Conservation (phyloP, 2,113 vertebrate species). For the Rafetus swinhoei region DNA sequence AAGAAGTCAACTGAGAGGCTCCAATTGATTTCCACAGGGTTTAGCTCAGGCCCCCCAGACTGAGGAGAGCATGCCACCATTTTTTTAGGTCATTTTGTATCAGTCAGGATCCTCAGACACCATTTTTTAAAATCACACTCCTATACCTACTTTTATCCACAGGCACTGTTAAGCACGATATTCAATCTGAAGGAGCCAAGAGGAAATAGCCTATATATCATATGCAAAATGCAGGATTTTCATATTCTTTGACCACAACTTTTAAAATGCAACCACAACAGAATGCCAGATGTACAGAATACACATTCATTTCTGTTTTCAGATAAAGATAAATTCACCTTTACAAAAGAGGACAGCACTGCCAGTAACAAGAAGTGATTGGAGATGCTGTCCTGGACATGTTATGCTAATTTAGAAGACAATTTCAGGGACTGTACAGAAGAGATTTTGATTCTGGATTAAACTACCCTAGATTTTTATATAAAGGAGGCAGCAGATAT, state of each 20-base stretch:
- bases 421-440: not conserved
- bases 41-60: not conserved
- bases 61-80: rapidly evolving
- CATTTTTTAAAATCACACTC: not conserved
- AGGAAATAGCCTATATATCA: not conserved
- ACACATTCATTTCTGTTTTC: not conserved
- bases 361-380: not conserved
- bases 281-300: not conserved
- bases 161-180: not conserved
- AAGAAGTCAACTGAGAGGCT: not conserved
- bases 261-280: not conserved
- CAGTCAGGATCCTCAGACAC: not conserved
- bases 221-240: not conserved
- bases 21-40: not conserved
- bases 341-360: not conserved
- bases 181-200: not conserved
- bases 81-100: not conserved
- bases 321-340: not conserved
- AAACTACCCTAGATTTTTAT: not conserved
- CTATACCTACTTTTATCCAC: not conserved
- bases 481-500: not conserved
- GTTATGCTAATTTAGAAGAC: not conserved
- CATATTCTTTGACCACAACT: not conserved
- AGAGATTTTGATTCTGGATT: not conserved
- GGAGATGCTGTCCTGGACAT: not conserved